Evolutionary conservation across 2,113 vertebrate species (phyloP).

Genomic region (Anser cygnoides): DNA sequence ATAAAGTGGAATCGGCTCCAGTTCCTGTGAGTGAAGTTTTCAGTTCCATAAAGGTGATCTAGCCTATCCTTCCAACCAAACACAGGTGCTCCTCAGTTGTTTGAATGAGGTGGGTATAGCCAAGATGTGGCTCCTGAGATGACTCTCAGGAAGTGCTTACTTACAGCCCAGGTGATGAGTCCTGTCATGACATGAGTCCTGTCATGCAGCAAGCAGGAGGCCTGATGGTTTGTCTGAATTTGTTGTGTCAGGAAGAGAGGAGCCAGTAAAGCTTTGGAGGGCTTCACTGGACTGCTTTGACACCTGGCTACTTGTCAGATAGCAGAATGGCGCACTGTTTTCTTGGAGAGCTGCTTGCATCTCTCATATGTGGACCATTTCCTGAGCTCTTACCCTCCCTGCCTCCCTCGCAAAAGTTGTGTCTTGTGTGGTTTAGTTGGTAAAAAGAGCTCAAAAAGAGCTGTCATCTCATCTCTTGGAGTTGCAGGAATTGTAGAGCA

Average conservation of each 20-base stretch:
- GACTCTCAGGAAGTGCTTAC: background rate
- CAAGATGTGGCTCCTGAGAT: background rate
- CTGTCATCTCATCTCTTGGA: background rate
- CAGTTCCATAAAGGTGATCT: background rate
- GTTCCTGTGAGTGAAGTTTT: too few relatives aligned
- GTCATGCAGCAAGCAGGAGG: background rate
- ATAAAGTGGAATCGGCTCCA: too few relatives aligned
- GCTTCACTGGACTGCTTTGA: background rate
- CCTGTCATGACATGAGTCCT: background rate
- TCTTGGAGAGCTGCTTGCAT: background rate
- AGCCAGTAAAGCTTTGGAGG: background rate
- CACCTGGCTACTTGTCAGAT: background rate
- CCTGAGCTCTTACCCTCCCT: background rate
- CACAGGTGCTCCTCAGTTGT: rapidly evolving
- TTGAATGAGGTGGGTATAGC: background rate
- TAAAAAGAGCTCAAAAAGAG: background rate
- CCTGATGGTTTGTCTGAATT: background rate
- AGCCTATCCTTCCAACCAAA: background rate
- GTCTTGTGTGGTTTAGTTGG: background rate
- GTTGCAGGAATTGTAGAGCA: background rate
- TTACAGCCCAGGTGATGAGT: background rate
- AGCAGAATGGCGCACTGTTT: background rate
- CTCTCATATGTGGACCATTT: background rate
- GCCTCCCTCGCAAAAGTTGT: background rate
- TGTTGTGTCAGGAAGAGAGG: background rate